Conservation (phyloP, 2,888 invertebrate genomes). For the Drosophila glabriapex region DNA sequence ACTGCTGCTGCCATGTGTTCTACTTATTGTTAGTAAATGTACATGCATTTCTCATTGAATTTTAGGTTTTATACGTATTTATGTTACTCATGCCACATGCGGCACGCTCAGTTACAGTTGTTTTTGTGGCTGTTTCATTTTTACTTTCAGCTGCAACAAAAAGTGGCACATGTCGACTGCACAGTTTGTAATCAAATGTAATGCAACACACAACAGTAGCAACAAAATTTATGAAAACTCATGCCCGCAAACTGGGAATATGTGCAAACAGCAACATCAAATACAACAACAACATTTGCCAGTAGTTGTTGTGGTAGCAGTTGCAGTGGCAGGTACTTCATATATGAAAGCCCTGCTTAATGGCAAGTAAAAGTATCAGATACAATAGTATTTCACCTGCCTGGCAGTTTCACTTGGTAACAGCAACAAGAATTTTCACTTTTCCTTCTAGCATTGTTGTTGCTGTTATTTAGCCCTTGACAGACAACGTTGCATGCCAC, state of each 20-base stretch:
- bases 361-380: slow-evolving; percentile 64
- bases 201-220: slow-evolving; percentile 44
- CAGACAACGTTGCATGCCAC: slow-evolving; percentile 75
- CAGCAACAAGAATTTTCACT: slow-evolving; percentile 77
- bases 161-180: slow-evolving; percentile 77
- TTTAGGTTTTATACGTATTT: slow-evolving; percentile 63
- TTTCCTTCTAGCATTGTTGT: slow-evolving; percentile 44
- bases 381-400: slow-evolving; percentile 56
- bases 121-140: slow-evolving; percentile 54
- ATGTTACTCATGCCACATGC: slow-evolving; percentile 51
- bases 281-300: slow-evolving; percentile 1
- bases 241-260: slow-evolving; percentile 44
- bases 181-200: slow-evolving; percentile 73
- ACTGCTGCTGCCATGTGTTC: slow-evolving; percentile 54
- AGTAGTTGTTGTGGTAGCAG: neutral
- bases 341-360: slow-evolving; percentile 46
- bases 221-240: slow-evolving; percentile 56
- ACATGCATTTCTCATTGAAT: slow-evolving; percentile 55
- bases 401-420: slow-evolving; percentile 46
- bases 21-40: slow-evolving; percentile 64
- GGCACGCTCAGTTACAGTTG: slow-evolving; percentile 52
- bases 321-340: slow-evolving; percentile 17
- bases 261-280: slow-evolving; percentile 27
- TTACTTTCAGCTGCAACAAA: slow-evolving; percentile 71
- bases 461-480: slow-evolving; percentile 53